Evolutionary conservation across 2,888 invertebrate genomes (phyloP).

Genomic region (Cephus sareptanus): DNA sequence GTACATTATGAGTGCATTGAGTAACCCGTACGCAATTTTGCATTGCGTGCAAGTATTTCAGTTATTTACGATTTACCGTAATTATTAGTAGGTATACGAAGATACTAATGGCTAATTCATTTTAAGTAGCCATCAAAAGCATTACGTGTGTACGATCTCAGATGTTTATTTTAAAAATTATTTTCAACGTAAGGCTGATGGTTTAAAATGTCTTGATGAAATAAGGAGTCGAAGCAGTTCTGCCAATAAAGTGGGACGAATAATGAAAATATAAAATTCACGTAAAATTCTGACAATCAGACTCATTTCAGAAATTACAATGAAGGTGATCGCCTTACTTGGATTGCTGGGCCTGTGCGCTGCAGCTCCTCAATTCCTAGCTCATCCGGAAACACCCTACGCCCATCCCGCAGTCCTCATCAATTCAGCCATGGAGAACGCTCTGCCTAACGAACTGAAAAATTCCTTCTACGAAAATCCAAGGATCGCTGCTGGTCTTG

Average conservation of each 20-base stretch:
- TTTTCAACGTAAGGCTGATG: background rate
- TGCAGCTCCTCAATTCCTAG: slow-evolving; percentile 49
- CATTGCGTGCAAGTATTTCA: background rate
- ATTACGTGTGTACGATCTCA: background rate
- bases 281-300: background rate
- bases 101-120: background rate
- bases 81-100: background rate
- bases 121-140: background rate
- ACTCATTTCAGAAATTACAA: background rate
- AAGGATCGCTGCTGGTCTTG: slow-evolving; percentile 76
- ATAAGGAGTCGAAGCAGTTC: too few relatives aligned
- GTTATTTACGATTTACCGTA: background rate
- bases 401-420: slow-evolving; percentile 79
- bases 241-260: background rate
- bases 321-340: slow-evolving; percentile 33
- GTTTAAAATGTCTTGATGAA: background rate
- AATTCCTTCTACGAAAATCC: slow-evolving; percentile 85
- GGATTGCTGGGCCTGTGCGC: slow-evolving; percentile 31
- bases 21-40: background rate
- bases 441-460: slow-evolving; percentile 76
- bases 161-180: background rate
- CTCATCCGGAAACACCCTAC: slow-evolving; percentile 33
- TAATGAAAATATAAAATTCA: background rate
- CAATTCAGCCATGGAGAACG: slow-evolving; percentile 78
- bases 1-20: background rate